phyloP scores from a whole-genome alignment of 2,888 invertebrate genomes.

The Cheilosia urbana region DNA sequence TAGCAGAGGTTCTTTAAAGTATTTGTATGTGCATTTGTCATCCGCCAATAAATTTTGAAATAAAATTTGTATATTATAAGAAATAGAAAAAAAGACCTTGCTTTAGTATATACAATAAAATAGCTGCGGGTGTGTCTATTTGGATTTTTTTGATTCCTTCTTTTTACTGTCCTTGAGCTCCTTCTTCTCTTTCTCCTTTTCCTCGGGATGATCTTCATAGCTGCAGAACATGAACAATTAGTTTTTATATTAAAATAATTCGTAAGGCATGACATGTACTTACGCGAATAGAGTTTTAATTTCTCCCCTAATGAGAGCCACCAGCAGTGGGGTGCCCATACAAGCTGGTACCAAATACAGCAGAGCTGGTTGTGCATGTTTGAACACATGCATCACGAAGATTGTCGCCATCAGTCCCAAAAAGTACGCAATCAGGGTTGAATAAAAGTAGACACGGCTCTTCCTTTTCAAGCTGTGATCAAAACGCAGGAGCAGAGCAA shows the following conservation, averaged over 20 bases:
- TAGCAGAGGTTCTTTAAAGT: conserved; percentile 45
- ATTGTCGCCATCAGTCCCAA: conserved; percentile 97
- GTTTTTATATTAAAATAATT: background rate
- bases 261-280: conserved; percentile 82
- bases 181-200: conserved; percentile 84
- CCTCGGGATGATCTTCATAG: conserved; percentile 89
- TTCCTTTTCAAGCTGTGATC: conserved; percentile 94
- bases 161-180: conserved; percentile 81
- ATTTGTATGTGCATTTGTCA: conserved; percentile 60
- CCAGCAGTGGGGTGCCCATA: conserved; percentile 93
- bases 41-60: conserved; percentile 40
- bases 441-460: conserved; percentile 93
- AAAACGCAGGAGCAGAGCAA: conserved; percentile 97
- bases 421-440: conserved; percentile 96
- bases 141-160: conserved; percentile 83
- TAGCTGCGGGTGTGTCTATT: conserved; percentile 77
- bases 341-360: conserved; percentile 99
- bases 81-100: conserved; percentile 28
- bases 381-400: conserved; percentile 98
- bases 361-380: conserved; percentile 99
- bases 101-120: conserved; percentile 62
- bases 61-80: conserved; percentile 6
- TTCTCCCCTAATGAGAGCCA: conserved; percentile 96
- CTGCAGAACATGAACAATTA: conserved; percentile 82
- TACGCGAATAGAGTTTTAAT: conserved; percentile 94